Base-by-base conservation (phyloP, 2,113 vertebrate genomes). In the Tupaia tana region DNA sequence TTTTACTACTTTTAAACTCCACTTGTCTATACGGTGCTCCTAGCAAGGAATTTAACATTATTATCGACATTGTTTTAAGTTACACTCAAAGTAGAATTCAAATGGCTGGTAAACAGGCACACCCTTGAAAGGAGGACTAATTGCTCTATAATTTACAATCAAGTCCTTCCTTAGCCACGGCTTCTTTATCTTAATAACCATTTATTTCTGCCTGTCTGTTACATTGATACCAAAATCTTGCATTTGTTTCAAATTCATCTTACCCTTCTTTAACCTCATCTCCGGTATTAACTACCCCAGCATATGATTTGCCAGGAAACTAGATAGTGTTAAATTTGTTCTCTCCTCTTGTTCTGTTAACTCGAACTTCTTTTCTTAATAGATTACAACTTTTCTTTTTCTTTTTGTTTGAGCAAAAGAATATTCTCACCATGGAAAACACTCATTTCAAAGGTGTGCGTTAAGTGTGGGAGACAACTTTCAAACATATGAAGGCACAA, bases 61-160 rank as follows among this genome's bases (percentile, higher is more conserved):
- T 94, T 97, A 96, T 90, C 67, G 29, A 16, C 27, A 71, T 96
- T 97, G 93, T 98, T 96, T 97, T 86, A 84, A 93, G 95, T 96
- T 91, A 94, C 73, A 73, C 96, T 97, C 96, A 89, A 91, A 96
- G 93, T 27, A 95, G 81, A 95, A 96, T 95, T 94, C 94, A 93
- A 97, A 98, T 89, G 86, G 67, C 34, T 96, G 22, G 61, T 81
- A 91, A 70, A 92, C 97, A 97, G 10, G 63, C 73, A 79, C 71
- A 78, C 43, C 58, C 85, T 43, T 54, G 88, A 97, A 98, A 98
- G 97, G 97, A 96, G 90, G 25, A 95, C 96, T 97, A 98, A 98
- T 98, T 98, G 96, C 95, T 98, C 96, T 97, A 96, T 97, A 98
- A 98, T 98, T 98, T 97, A 97, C 97, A 98, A 98, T 98, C 97